Conservation (phyloP, 2,113 vertebrate genomes). For the Monopterus albus region DNA sequence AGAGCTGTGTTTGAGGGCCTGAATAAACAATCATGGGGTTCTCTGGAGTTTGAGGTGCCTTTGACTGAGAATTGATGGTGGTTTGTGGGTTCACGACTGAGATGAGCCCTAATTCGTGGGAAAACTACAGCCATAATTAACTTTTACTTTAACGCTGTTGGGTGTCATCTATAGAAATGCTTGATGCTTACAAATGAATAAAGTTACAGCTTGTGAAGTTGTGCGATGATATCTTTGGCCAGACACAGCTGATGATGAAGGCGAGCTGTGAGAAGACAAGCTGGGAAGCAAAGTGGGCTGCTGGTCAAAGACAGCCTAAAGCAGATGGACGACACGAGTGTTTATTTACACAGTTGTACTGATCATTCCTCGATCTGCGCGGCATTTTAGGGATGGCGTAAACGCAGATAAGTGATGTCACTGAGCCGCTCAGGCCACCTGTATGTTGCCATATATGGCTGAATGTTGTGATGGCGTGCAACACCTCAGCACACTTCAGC, state of each 20-base stretch:
- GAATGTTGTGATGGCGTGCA: slow-evolving; percentile 21
- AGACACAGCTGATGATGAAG: slow-evolving; percentile 58
- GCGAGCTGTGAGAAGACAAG: slow-evolving; percentile 16
- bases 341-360: slow-evolving; percentile 55
- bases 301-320: slow-evolving; percentile 35
- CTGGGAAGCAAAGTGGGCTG: slow-evolving; percentile 38
- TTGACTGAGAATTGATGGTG: slow-evolving; percentile 45
- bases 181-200: not conserved
- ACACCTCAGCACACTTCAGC: slow-evolving; percentile 39
- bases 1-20: slow-evolving; percentile 65
- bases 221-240: slow-evolving; percentile 31
- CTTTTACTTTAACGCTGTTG: slow-evolving; percentile 13
- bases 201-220: slow-evolving; percentile 39
- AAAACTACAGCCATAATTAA: slow-evolving; percentile 25
- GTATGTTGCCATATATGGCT: slow-evolving; percentile 59
- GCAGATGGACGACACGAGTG: slow-evolving; percentile 34
- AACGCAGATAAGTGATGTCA: slow-evolving; percentile 56
- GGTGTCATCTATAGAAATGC: slow-evolving; percentile 28
- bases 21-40: slow-evolving; percentile 74
- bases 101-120: slow-evolving; percentile 51
- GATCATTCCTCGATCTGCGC: slow-evolving; percentile 40
- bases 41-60: slow-evolving; percentile 74
- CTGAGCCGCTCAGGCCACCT: slow-evolving; percentile 50
- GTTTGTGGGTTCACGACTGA: not conserved
- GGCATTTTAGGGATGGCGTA: slow-evolving; percentile 19